These are phyloP conservation scores for Synanthedon myopaeformis DNA, from an alignment of 2,888 invertebrate genomes.

Conservation along the genomic window DNA sequence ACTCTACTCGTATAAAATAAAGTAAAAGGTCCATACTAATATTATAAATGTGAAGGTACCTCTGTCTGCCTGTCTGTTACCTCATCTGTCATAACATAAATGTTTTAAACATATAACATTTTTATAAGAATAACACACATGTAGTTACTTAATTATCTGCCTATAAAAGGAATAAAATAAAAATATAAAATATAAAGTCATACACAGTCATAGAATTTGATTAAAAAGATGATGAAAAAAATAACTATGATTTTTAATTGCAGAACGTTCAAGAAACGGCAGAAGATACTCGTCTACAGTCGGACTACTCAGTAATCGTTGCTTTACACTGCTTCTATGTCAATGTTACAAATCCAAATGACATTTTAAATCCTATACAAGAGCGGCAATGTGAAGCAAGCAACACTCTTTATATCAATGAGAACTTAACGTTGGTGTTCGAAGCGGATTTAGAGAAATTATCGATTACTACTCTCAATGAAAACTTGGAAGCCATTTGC, in stretches of 20 bases:
- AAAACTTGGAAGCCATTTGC: slow-evolving; percentile 31
- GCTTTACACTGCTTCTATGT: slow-evolving; percentile 32
- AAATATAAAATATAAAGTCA: too few relatives aligned
- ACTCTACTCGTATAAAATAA: too few relatives aligned
- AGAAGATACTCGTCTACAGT: slow-evolving; percentile 32
- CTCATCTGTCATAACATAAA: too few relatives aligned
- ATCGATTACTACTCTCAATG: slow-evolving; percentile 24
- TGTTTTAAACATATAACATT: too few relatives aligned
- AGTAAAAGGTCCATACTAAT: too few relatives aligned
- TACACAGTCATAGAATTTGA: too few relatives aligned
- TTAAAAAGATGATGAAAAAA: not conserved
- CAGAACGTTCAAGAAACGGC: slow-evolving; percentile 37
- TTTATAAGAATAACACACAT: too few relatives aligned
- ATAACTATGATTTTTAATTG: slow-evolving; percentile 11
- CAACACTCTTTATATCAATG: slow-evolving; percentile 35
- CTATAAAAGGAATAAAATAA: too few relatives aligned
- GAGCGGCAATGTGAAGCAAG: slow-evolving; percentile 20
- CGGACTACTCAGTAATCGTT: slow-evolving; percentile 33
- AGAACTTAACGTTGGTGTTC: slow-evolving; percentile 28
- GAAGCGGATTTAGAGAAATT: slow-evolving; percentile 26
- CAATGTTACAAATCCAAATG: not conserved
- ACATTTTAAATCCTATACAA: not conserved
- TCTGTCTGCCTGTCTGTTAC: too few relatives aligned
- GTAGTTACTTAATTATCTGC: too few relatives aligned
- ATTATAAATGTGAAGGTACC: too few relatives aligned